phyloP scores from a whole-genome alignment of 2,888 invertebrate species.

The Axea sp. region DNA sequence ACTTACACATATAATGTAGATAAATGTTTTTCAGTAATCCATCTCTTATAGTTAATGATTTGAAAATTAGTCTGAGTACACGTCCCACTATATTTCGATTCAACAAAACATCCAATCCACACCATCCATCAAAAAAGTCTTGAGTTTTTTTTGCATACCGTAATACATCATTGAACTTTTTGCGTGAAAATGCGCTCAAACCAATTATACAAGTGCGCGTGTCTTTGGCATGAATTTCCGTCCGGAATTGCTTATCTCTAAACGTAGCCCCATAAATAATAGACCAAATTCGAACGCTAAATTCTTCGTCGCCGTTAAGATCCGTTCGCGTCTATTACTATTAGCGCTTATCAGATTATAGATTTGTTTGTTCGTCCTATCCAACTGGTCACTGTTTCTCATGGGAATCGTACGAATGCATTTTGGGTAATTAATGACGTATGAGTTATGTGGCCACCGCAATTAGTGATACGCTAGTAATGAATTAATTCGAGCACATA shows the following conservation, averaged over 20 bases:
- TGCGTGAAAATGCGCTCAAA: background rate
- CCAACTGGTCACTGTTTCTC: slow-evolving; percentile 41
- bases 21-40: too few relatives aligned
- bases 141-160: too few relatives aligned
- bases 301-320: slow-evolving; percentile 49
- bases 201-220: slow-evolving; percentile 17
- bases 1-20: too few relatives aligned
- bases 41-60: too few relatives aligned
- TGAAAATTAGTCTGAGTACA: too few relatives aligned
- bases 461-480: slow-evolving; percentile 46
- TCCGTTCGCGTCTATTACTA: slow-evolving; percentile 43
- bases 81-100: too few relatives aligned
- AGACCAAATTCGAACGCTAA: slow-evolving; percentile 18
- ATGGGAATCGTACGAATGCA: slow-evolving; percentile 35
- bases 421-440: slow-evolving; percentile 52
- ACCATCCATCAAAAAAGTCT: too few relatives aligned
- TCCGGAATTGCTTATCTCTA: slow-evolving; percentile 28
- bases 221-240: slow-evolving; percentile 19
- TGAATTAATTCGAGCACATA: slow-evolving; percentile 34
- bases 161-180: too few relatives aligned
- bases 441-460: slow-evolving; percentile 37
- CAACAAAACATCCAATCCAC: too few relatives aligned
- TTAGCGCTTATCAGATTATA: slow-evolving; percentile 49
- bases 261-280: slow-evolving; percentile 27
- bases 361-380: slow-evolving; percentile 51